Base-by-base conservation (phyloP, 1,140 invertebrate genomes). In the Aricia agestis region DNA sequence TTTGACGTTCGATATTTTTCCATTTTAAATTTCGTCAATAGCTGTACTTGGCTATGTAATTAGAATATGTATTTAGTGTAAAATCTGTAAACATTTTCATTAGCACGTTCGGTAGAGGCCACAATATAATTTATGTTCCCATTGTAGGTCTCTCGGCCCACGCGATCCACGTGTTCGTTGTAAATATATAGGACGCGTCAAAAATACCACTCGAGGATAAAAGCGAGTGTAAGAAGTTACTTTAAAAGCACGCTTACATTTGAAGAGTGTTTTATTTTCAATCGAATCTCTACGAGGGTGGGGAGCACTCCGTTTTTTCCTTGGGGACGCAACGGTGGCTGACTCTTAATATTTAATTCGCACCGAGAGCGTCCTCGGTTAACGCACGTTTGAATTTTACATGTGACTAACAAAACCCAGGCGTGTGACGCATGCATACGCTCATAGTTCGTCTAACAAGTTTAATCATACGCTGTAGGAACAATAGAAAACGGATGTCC, bases 401-500 rank as follows among this genome's bases (percentile, higher is more conserved):
- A 59, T 65, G 57, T 72, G 61, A 71, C 67, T 58, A 69, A 71
- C 69, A 66, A 70, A 69, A 42, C 17, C 15, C 10, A 72, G 66
- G 15, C 67, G 58, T 68, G 25, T 52, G 57, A 61, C 36, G 41
- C 66, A 67, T 70, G 57, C 32, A 68, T 65, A 70, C 31, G 57
- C 63, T 41, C 58, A 9, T 59, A 59, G 58, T 59, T 59, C n/a
- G 58, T 17, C 58, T 36, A 36, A 36, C 36, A 36, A 36, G 1
- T 25, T 25, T 25, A 25, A 25, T 25, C 9, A 36, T 7, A 36
- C 36, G 36, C 36, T 36, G 36, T 36, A 36, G 9, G 6, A 9
- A 6, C 36, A 9, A 7, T 36, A 7, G 36, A 7, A 36, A 36
- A 36, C 6, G 9, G 36, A 36, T 9, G 36, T 9, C 36, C 5